Conservation (phyloP, 1,140 invertebrate genomes). For the Caenorhabditis tropicalis region DNA sequence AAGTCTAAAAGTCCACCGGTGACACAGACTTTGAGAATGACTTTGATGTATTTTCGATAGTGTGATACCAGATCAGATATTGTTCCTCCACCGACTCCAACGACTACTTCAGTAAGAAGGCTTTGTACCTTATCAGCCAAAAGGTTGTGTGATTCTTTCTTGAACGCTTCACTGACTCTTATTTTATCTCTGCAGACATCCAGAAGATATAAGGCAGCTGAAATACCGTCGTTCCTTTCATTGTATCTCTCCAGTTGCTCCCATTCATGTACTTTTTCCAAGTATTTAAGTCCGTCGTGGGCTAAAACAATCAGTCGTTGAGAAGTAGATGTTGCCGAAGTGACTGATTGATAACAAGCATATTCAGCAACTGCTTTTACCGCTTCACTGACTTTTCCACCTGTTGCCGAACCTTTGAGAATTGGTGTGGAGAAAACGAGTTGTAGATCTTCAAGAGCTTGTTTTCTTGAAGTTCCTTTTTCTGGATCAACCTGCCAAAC, state of each 20-base stretch:
- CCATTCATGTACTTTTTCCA: conserved; percentile 76
- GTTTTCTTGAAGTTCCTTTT: background rate
- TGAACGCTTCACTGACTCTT: background rate
- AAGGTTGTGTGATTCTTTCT: background rate
- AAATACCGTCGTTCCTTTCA: conserved; percentile 18
- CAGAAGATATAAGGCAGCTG: background rate
- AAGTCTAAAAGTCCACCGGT: background rate
- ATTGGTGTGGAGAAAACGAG: conserved; percentile 73
- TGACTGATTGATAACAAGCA: conserved; percentile 88
- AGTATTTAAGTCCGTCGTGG: conserved; percentile 39
- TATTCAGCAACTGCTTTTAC: conserved; percentile 80
- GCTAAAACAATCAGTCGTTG: conserved; percentile 28
- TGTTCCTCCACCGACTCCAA: background rate
- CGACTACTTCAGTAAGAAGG: background rate
- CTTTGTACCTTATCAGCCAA: background rate
- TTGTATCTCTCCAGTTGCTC: conserved; percentile 74
- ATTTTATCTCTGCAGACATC: conserved; percentile 16
- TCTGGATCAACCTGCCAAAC: conserved; percentile 43
- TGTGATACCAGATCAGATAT: background rate
- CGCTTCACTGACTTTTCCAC: conserved; percentile 81
- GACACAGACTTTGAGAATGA: background rate
- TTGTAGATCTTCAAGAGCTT: conserved; percentile 81
- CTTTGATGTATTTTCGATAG: conserved; percentile 8
- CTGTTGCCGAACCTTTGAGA: conserved; percentile 84
- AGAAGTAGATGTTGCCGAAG: conserved; percentile 78